Base-by-base conservation (phyloP, 1,140 invertebrate genomes). In the Drosophila nikananu region DNA sequence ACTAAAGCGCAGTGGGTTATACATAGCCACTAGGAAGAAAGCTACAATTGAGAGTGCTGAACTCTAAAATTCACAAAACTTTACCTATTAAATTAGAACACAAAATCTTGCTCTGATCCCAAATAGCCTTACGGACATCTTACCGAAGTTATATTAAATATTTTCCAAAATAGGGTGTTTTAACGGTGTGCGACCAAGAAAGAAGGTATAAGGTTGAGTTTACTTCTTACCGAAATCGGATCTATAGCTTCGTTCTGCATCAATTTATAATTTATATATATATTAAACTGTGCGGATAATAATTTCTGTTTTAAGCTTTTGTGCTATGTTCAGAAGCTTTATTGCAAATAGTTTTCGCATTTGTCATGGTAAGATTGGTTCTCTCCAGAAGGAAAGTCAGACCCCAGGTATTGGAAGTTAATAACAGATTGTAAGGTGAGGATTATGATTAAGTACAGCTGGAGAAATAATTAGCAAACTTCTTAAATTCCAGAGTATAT, bases 1-100 rank as follows among this genome's bases (percentile, higher is more conserved):
- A 44, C 27, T 46, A 21, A 65, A 61, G 37, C 52, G 44, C 27
- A 71, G 51, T 65, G 51, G 30, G 23, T 58, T 51, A 79, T n/a
- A n/a, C n/a, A n/a, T n/a, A 35, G 12, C 48, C 15, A 48, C 15
- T 8, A 3, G 17, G n/a, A 12, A 5, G 30, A 67, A 55, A 46
- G 49, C 42, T 10, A 32, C 32, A 32, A 30, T 30, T 32, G 32
- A 12, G 32, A 12, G 32, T 10, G 32, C 32, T 32, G 32, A 35
- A 30, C 30, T 30, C 30, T 30, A 30, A 30, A 10, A 9, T 30
- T 9, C 25, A 27, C 25, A 30, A 7, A 0, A 1, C 8, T 8
- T 30, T 30, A 8, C 6, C 27, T 30, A 30, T 30, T 30, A 30
- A 30, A 30, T 32, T 2, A 32, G 3, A 32, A 32, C 30, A 10